Evolutionary conservation across 1,140 invertebrate genomes (phyloP).

Genomic region (Drosophila melanica): DNA sequence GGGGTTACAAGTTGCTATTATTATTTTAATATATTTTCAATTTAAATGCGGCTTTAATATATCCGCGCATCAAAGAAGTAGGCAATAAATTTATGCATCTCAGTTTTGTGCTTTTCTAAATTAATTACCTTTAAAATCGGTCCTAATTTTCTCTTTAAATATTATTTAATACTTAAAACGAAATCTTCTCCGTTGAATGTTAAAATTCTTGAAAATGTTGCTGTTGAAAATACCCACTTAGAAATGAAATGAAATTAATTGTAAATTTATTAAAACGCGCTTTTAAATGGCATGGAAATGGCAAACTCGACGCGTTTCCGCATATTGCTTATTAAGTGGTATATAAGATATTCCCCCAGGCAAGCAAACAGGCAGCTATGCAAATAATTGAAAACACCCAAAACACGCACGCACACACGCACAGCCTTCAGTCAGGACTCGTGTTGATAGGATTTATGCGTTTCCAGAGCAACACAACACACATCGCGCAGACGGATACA

Average conservation of each 20-base stretch:
- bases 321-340: conserved; percentile 79
- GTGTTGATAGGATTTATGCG: conserved; percentile 32
- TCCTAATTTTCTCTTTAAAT: no score
- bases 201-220: conserved; percentile 3
- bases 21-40: no score
- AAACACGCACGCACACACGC: conserved; percentile 4
- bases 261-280: conserved; percentile 68
- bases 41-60: no score
- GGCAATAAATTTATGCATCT: no score
- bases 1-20: no score
- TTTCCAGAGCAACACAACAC: conserved; percentile 11
- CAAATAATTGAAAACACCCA: conserved; percentile 25
- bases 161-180: no score
- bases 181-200: not conserved
- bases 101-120: no score
- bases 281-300: conserved; percentile 49
- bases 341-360: conserved; percentile 48
- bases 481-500: conserved; percentile 19
- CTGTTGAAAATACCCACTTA: conserved; percentile 1
- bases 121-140: no score
- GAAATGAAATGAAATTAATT: conserved; percentile 56
- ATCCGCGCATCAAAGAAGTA: no score
- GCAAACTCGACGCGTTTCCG: conserved; percentile 28
- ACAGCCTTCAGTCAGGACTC: not conserved
- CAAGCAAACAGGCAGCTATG: conserved; percentile 20